Evolutionary conservation across 2,797 vertebrate genomes (phyloP).

Genomic region (Columba guinea): DNA sequence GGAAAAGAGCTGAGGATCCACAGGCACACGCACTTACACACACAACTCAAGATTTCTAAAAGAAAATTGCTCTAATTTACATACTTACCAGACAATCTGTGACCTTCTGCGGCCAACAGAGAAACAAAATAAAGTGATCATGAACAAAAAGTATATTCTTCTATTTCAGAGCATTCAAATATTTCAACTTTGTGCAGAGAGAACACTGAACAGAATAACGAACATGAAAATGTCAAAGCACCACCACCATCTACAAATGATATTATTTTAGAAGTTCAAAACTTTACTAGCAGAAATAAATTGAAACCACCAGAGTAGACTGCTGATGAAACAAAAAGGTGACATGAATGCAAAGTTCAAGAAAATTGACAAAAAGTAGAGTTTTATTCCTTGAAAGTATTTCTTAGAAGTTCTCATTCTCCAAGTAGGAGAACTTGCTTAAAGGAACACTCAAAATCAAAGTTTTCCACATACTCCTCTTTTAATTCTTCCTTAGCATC

Average conservation of each 20-base stretch:
- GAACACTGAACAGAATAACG: not conserved
- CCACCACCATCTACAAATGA: not conserved
- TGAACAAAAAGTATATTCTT: constrained; percentile 1
- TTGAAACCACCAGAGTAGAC: not conserved
- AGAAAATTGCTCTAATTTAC: not conserved
- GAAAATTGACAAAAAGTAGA: not conserved
- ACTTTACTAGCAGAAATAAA: not conserved
- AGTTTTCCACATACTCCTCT: not conserved
- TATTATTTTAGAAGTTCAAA: not conserved
- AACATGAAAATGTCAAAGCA: not conserved
- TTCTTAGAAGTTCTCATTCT: not conserved
- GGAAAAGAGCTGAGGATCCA: not conserved
- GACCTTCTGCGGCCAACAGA: constrained; percentile 64
- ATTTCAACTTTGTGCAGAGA: not conserved
- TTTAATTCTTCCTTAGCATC: not conserved
- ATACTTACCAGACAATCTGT: constrained; percentile 51
- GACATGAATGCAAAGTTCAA: not conserved
- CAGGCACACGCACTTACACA: not conserved
- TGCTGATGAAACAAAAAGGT: not conserved
- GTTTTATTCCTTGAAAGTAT: not conserved
- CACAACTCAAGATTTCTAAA: not conserved
- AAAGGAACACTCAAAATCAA: not conserved
- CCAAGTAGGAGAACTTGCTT: not conserved
- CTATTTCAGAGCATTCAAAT: constrained; percentile 5
- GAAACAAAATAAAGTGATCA: constrained; percentile 47